Evolutionary conservation across 2,113 vertebrate genomes (phyloP), one percentile per base, ranked within the genome.

Genomic region (Ochotona curzoniae): DNA sequence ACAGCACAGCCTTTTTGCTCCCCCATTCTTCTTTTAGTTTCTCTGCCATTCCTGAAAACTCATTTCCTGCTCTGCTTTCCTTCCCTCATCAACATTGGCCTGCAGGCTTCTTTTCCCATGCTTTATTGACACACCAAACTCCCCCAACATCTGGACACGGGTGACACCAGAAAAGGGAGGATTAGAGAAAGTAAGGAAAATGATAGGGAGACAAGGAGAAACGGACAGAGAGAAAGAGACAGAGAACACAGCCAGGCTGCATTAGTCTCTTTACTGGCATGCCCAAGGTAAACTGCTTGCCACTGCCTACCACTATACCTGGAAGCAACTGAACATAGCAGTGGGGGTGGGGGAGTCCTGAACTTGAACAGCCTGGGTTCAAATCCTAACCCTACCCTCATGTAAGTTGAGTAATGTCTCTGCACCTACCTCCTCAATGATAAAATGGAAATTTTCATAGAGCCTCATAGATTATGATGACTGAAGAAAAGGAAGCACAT

Each of bases 381-480:
- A 60, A 74, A 87, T 63, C 25, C 88, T 38, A 64, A n/a, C 25
- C 25, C 89, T 44, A 47, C 60, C 38, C 6, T 70, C 38, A 83
- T 8, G 4, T 12, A 64, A 32, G n/a, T 47, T 26, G 71, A 49
- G 28, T 73, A 38, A 78, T 30, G 21, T 70, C 85, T 87, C 23
- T 12, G 23, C 75, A 17, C 10, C 73, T 91, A 14, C 5, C 51
- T 60, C 26, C 35, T 95, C n/a, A 30, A 21, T 7, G 67, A 35
- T 71, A 78, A 92, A 96, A 20, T 71, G 28, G 23, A 44, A 18
- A 47, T 66, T 76, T 21, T 32, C 90, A 85, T 5, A 85, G 63
- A 21, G 79, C n/a, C 3, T 70, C 11, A 69, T 8, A 49, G 23
- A 51, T 64, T 66, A 70, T 2, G 9, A 76, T 28, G 38, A 90